phyloP scores from a whole-genome alignment of 2,888 invertebrate genomes.

The Coleophora deauratella region DNA sequence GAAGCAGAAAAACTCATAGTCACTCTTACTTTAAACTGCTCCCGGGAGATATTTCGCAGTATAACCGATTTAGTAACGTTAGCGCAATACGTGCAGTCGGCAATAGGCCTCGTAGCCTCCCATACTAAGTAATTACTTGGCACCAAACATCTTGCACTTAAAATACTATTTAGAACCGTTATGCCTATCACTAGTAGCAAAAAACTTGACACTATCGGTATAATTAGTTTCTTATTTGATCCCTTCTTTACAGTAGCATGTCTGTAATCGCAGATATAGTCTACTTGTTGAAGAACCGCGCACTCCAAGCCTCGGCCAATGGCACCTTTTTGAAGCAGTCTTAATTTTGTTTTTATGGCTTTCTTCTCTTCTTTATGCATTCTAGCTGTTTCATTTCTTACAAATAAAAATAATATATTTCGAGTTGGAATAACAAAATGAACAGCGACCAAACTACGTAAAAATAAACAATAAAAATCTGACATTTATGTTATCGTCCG shows the following conservation, averaged over 20 bases:
- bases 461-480: too few species aligned
- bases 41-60: constrained; percentile 78
- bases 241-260: constrained; percentile 24
- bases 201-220: constrained; percentile 27
- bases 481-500: too few species aligned
- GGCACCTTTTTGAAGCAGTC: constrained; percentile 38
- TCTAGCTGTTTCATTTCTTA: constrained; percentile 5
- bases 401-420: not conserved
- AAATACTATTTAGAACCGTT: constrained; percentile 39
- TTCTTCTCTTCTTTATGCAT: constrained; percentile 21
- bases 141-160: constrained; percentile 82
- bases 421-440: too few species aligned
- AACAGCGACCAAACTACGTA: too few species aligned
- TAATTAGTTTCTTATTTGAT: constrained; percentile 30
- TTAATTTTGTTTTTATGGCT: constrained; percentile 25
- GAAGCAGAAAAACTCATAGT: not conserved
- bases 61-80: constrained; percentile 79
- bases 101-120: constrained; percentile 89
- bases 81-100: constrained; percentile 85
- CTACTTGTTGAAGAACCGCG: constrained; percentile 32
- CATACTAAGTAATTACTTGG: constrained; percentile 89
- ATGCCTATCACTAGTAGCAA: constrained; percentile 33
- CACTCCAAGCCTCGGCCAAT: constrained; percentile 36
- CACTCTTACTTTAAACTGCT: constrained; percentile 75
- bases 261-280: constrained; percentile 36